Conservation (phyloP, 2,797 vertebrate genomes). For the Xenentodon cancila region DNA sequence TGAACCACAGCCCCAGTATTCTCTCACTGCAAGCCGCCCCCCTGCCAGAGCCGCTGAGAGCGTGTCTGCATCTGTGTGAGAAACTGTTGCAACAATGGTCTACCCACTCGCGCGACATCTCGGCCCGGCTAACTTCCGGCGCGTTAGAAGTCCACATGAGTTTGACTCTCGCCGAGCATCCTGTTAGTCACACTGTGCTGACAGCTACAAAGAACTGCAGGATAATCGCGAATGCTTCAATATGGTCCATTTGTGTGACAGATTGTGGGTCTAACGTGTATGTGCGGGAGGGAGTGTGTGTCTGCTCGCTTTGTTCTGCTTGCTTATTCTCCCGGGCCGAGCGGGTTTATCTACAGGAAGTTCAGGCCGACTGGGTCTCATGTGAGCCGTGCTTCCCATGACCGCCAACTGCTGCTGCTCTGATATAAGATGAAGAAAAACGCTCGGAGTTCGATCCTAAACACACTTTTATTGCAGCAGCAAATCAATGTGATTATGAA, state of each 20-base stretch:
- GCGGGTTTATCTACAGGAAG: constrained; percentile 82
- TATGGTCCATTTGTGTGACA: constrained; percentile 70
- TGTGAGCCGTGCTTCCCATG: constrained; percentile 79
- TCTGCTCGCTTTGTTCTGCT: constrained; percentile 67
- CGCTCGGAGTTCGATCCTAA: constrained; percentile 15
- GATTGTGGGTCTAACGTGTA: constrained; percentile 47
- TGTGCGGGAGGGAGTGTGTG: constrained; percentile 10
- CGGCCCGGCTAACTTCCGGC: constrained; percentile 67
- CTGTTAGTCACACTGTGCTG: constrained; percentile 74
- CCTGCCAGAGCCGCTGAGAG: constrained; percentile 47
- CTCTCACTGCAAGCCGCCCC: constrained; percentile 50
- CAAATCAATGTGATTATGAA: constrained; percentile 45
- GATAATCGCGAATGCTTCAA: constrained; percentile 71
- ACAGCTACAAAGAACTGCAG: constrained; percentile 71
- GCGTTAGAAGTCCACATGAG: constrained; percentile 66
- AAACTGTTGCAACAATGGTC: constrained; percentile 58
- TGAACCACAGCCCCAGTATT: constrained; percentile 69
- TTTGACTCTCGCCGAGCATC: constrained; percentile 66
- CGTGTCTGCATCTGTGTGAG: constrained; percentile 17
- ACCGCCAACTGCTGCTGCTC: constrained; percentile 48
- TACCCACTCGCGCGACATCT: constrained; percentile 60
- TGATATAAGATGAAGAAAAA: constrained; percentile 49
- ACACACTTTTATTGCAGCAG: constrained; percentile 34
- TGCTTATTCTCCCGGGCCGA: constrained; percentile 64
- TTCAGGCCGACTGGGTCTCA: constrained; percentile 78